Evolutionary conservation across 2,797 vertebrate species (phyloP).

Genomic region (Sardinella longiceps): DNA sequence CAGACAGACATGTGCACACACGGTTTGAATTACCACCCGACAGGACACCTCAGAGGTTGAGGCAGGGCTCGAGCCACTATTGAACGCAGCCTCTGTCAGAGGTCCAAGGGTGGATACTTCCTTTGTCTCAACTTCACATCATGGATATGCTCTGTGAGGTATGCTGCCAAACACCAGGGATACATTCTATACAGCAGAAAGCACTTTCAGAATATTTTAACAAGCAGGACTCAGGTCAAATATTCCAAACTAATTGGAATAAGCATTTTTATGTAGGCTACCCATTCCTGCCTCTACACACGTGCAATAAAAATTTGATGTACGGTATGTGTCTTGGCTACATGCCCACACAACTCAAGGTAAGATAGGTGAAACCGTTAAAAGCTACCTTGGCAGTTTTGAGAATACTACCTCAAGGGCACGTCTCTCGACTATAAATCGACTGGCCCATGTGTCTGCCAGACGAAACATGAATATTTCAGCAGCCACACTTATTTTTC

Average conservation of each 20-base stretch:
- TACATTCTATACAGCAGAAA: not conserved
- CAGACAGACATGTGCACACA: not conserved
- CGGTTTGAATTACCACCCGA: not conserved
- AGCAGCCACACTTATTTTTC: not conserved
- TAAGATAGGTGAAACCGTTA: not conserved
- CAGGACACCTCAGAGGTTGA: not conserved
- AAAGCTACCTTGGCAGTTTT: not conserved
- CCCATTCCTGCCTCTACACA: not conserved
- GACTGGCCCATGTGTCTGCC: not conserved
- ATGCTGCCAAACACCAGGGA: not conserved
- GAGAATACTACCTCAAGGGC: not conserved
- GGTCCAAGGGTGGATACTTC: not conserved
- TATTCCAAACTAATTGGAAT: not conserved
- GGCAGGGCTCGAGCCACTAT: not conserved
- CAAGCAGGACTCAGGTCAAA: not conserved
- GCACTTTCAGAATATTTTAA: not conserved
- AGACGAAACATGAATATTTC: constrained; percentile 17
- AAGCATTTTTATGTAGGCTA: not conserved
- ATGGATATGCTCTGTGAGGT: constrained; percentile 6
- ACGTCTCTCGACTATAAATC: constrained; percentile 3
- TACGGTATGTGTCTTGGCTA: not conserved
- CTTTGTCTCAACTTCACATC: constrained; percentile 12
- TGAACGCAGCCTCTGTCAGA: not conserved
- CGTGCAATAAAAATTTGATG: not conserved
- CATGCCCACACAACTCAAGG: not conserved